Evolutionary conservation across 2,797 vertebrate genomes (phyloP).

Genomic region (Megaceryle alcyon): DNA sequence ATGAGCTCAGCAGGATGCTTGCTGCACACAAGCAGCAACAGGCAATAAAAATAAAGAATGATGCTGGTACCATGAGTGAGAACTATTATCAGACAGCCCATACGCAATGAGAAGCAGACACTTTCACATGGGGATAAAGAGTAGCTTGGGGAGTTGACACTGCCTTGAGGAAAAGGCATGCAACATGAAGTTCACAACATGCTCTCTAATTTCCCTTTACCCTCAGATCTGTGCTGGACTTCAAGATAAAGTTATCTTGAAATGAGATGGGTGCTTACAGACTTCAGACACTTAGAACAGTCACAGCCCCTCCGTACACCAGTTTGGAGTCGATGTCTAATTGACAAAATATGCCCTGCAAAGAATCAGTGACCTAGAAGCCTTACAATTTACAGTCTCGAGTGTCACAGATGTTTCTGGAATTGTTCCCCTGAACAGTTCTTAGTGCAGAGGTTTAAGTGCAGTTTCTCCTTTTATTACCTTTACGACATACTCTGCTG

Average conservation of each 20-base stretch:
- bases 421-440: background rate
- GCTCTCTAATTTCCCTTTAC: background rate
- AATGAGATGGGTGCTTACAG: background rate
- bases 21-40: background rate
- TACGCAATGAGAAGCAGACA: background rate
- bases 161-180: background rate
- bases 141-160: background rate
- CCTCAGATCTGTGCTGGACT: background rate
- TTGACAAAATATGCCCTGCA: background rate
- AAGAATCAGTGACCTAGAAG: slow-evolving; percentile 28
- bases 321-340: background rate
- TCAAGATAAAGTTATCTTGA: background rate
- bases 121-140: background rate
- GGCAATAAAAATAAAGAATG: background rate
- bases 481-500: slow-evolving; percentile 35
- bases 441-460: background rate
- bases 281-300: background rate
- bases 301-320: background rate
- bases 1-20: background rate
- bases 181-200: background rate
- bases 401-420: background rate
- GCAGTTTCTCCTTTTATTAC: slow-evolving; percentile 49
- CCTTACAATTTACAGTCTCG: background rate
- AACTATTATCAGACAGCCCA: background rate
- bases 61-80: background rate